Base-by-base conservation (phyloP, 2,113 vertebrate genomes). In the Geococcyx californianus region DNA sequence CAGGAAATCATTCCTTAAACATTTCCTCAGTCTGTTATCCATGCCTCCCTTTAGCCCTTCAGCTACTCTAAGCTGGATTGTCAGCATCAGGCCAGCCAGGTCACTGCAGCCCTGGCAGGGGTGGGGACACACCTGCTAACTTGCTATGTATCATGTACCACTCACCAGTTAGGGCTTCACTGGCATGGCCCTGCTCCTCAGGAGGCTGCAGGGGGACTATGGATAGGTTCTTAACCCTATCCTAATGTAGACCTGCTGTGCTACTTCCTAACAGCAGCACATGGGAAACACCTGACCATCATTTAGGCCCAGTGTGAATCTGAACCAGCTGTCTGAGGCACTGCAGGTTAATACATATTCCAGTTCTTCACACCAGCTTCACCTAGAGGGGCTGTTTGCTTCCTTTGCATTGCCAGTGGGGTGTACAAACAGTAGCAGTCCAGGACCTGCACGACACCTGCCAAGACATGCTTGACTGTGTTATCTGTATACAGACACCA, bases 71-170 rank as follows among this genome's bases (percentile, higher is more conserved):
- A 52, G 28, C 66, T n/a, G 33, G 34, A 17, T 5, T 13, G 31
- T 29, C 52, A 58, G 26, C 0, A 0, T 3, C 11, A 29, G 29
- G 55, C 33, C 15, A 28, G 25, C 13, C 6, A 34, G 45, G 26
- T 38, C 51, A 3, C 49, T 5, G n/a, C 56, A 90, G 16, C 16
- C 10, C 8, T 74, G 47, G 18, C 45, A 19, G 45, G 45, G 42
- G 42, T n/a, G n/a, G n/a, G n/a, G n/a, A n/a, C n/a, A n/a, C n/a
- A n/a, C n/a, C n/a, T n/a, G n/a, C n/a, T n/a, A n/a, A n/a, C n/a
- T n/a, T n/a, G n/a, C n/a, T n/a, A n/a, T n/a, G n/a, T n/a, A n/a
- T n/a, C n/a, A n/a, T n/a, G n/a, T n/a, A n/a, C 40, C 40, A 42
- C 23, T 23, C 47, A 49, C 21, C 47, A 49, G 47, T 21, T 24